Evolutionary conservation across 2,888 invertebrate genomes (phyloP).

Genomic region (Orthosia gothica): DNA sequence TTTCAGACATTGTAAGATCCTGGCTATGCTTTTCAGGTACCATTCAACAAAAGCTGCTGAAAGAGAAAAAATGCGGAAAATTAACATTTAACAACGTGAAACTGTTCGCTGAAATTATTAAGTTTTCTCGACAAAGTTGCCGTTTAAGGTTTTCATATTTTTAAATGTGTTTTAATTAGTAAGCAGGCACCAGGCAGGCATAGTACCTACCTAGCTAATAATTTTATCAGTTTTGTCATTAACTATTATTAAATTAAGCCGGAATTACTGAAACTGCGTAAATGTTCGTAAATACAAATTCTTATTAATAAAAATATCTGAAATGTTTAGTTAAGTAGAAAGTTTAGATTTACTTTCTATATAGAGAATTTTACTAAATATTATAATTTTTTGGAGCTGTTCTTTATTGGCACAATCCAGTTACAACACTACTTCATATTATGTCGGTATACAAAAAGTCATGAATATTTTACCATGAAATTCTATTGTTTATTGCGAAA

Average conservation of each 20-base stretch:
- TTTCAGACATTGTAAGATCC: slow-evolving; percentile 14
- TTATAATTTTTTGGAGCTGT: neutral
- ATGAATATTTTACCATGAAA: slow-evolving; percentile 34
- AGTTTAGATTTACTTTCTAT: too few species aligned
- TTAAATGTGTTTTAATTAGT: neutral
- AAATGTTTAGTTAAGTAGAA: too few species aligned
- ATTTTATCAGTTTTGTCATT: neutral
- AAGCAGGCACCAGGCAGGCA: neutral
- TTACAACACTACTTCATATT: neutral
- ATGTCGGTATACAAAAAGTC: neutral
- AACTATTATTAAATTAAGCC: neutral
- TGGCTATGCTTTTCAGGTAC: neutral
- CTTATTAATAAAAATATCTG: too few species aligned
- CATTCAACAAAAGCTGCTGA: slow-evolving; percentile 5
- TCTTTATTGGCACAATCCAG: neutral
- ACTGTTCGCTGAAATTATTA: slow-evolving; percentile 10
- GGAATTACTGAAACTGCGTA: neutral
- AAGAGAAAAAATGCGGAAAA: slow-evolving; percentile 32
- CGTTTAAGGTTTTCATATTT: neutral
- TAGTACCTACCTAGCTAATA: neutral
- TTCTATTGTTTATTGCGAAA: slow-evolving; percentile 36
- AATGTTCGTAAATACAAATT: too few species aligned
- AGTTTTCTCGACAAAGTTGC: neutral
- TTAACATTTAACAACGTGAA: slow-evolving; percentile 22
- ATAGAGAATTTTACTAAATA: too few species aligned